These are phyloP conservation scores for Laothoe populi DNA, from an alignment of 2,888 invertebrate species.

Conservation along the genomic window DNA sequence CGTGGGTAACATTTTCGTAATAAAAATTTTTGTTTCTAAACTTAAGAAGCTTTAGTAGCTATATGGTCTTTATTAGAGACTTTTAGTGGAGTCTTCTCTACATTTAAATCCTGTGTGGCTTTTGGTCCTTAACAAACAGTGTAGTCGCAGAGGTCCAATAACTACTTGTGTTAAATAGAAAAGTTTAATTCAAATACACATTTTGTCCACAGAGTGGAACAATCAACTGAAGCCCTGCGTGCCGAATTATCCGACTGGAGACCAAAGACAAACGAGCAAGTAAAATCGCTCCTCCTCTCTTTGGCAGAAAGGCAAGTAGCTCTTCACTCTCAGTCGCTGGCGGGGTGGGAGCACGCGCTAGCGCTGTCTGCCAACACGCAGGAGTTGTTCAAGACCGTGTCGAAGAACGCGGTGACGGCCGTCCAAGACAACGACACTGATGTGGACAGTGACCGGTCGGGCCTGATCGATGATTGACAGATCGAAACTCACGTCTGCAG, in stretches of 20 bases:
- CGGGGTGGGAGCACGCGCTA: conserved; percentile 69
- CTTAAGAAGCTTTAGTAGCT: no score
- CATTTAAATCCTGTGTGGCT: no score
- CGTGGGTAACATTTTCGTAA: no score
- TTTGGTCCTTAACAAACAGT: no score
- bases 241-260: conserved; percentile 73
- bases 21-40: no score
- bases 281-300: conserved; percentile 63
- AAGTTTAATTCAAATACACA: neutral
- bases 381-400: conserved; percentile 73
- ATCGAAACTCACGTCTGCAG: conserved; percentile 9
- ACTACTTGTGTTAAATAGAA: neutral
- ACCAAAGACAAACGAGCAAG: conserved; percentile 66
- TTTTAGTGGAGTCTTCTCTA: no score
- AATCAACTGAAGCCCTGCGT: conserved; percentile 72
- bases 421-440: conserved; percentile 37
- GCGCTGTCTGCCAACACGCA: conserved; percentile 60
- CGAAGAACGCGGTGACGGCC: conserved; percentile 60
- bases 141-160: no score
- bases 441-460: conserved; percentile 58
- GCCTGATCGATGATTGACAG: conserved; percentile 21
- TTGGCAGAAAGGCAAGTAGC: conserved; percentile 64
- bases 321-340: conserved; percentile 57
- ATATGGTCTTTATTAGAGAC: no score
- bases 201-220: conserved; percentile 59